phyloP scores from a whole-genome alignment of 2,888 invertebrate genomes.

The Eurytoma californica region DNA sequence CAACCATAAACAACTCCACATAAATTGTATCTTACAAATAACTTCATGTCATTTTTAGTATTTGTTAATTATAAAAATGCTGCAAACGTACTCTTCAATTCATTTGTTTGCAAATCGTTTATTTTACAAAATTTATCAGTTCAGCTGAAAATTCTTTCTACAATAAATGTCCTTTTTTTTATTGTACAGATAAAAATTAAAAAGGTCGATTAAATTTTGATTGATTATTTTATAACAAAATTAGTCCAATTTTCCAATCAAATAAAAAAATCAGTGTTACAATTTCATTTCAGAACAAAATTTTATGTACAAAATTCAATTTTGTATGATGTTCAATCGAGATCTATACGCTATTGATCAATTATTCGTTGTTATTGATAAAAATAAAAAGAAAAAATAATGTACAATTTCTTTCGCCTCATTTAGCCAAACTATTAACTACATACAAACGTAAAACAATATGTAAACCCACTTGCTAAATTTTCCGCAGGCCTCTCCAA shows the following conservation, averaged over 20 bases:
- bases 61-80: conserved; percentile 8
- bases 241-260: conserved; percentile 39
- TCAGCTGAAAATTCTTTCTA: not conserved
- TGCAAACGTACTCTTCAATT: no score
- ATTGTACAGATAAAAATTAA: conserved; percentile 4
- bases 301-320: conserved; percentile 51
- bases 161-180: not conserved
- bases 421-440: not conserved
- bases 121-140: not conserved
- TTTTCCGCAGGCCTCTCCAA: not conserved
- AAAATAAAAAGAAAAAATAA: conserved; percentile 24
- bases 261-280: conserved; percentile 44
- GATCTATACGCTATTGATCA: conserved; percentile 14
- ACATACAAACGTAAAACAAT: not conserved
- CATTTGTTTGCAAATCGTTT: conserved; percentile 5
- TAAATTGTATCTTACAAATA: not conserved
- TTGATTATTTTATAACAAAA: conserved; percentile 30
- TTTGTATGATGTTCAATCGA: conserved; percentile 16
- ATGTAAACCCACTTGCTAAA: not conserved
- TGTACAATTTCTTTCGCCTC: conserved; percentile 30
- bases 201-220: not conserved
- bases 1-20: conserved; percentile 24
- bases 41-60: not conserved
- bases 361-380: conserved; percentile 2
- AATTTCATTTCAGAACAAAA: conserved; percentile 37